These are phyloP conservation scores for Linyphia triangularis DNA, from an alignment of 2,888 invertebrate genomes.

Conservation along the genomic window DNA sequence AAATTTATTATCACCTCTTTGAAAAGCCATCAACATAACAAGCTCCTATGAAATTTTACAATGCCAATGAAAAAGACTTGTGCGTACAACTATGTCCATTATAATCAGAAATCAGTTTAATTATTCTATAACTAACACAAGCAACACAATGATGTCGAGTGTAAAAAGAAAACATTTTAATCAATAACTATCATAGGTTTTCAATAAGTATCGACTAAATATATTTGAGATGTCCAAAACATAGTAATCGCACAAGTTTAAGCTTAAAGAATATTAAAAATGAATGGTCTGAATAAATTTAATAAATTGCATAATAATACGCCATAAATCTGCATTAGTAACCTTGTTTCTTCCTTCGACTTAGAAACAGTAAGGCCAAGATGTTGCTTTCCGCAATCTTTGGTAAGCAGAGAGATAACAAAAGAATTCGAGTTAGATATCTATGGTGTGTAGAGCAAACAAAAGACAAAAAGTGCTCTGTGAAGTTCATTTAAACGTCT, in stretches of 20 bases:
- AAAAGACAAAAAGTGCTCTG: not conserved
- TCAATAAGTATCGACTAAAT: not conserved
- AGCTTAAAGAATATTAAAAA: not conserved
- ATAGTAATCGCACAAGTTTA: not conserved
- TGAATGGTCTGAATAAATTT: not conserved
- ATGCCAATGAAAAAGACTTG: slow-evolving; percentile 74
- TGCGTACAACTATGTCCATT: slow-evolving; percentile 70
- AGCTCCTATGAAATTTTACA: slow-evolving; percentile 76
- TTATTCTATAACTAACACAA: not conserved
- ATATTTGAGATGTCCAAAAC: not conserved
- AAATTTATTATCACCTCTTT: slow-evolving; percentile 75
- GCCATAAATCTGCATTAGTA: no score
- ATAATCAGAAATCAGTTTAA: not conserved
- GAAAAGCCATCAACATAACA: slow-evolving; percentile 74
- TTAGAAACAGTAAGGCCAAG: not conserved
- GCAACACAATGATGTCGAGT: not conserved
- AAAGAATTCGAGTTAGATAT: not conserved
- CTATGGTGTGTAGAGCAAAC: not conserved
- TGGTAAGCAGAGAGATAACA: not conserved
- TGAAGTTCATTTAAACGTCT: no score
- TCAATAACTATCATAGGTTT: not conserved
- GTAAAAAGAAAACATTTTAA: not conserved
- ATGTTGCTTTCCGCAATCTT: not conserved
- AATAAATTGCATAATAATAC: no score
- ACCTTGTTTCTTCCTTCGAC: no score